A percentile compares a stretch with the other conserved stretches of the same genome.
These are phyloP conservation scores for Ennomos fuscantarius DNA, from an alignment of 2,888 invertebrate genomes.

Conservation along the genomic window DNA sequence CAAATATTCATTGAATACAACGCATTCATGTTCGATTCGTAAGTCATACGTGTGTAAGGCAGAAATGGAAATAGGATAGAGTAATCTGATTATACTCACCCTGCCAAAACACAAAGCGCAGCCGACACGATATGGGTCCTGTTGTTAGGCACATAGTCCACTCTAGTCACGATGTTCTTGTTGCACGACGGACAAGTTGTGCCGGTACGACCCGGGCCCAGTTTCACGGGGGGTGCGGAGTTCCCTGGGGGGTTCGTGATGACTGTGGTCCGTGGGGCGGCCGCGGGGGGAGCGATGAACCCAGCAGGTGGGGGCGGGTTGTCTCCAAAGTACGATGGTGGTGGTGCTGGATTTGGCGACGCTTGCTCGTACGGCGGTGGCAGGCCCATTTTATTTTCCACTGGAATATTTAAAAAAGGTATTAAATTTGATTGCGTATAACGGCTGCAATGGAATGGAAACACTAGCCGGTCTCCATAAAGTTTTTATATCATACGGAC, in stretches of 20 bases:
- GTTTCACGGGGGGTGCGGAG: slow-evolving; percentile 49
- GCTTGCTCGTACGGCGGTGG: slow-evolving; percentile 75
- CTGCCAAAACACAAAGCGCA: slow-evolving; percentile 74
- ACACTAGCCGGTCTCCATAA: no score
- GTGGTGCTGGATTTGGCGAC: slow-evolving; percentile 70
- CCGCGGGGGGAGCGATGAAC: slow-evolving; percentile 53
- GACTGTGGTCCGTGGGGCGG: slow-evolving; percentile 67
- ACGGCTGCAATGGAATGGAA: neutral
- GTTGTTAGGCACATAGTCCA: slow-evolving; percentile 76
- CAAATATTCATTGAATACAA: no score
- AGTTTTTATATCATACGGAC: no score
- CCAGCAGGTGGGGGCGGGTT: slow-evolving; percentile 71
- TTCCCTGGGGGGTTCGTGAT: slow-evolving; percentile 55
- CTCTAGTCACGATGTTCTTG: slow-evolving; percentile 71
- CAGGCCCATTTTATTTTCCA: slow-evolving; percentile 81
- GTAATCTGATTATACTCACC: slow-evolving; percentile 53
- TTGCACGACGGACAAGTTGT: slow-evolving; percentile 71
- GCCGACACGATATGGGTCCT: slow-evolving; percentile 77
- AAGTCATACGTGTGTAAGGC: no score
- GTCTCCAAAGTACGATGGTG: slow-evolving; percentile 76
- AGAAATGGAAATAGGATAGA: no score
- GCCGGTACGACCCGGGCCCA: slow-evolving; percentile 76
- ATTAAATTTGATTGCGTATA: neutral
- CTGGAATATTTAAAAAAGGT: slow-evolving; percentile 50
- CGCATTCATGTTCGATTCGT: no score